Percentiles rank a stretch among this genome's conserved stretches.
Conservation (phyloP, 2,797 vertebrate species). For the Sebastes iracundus region DNA sequence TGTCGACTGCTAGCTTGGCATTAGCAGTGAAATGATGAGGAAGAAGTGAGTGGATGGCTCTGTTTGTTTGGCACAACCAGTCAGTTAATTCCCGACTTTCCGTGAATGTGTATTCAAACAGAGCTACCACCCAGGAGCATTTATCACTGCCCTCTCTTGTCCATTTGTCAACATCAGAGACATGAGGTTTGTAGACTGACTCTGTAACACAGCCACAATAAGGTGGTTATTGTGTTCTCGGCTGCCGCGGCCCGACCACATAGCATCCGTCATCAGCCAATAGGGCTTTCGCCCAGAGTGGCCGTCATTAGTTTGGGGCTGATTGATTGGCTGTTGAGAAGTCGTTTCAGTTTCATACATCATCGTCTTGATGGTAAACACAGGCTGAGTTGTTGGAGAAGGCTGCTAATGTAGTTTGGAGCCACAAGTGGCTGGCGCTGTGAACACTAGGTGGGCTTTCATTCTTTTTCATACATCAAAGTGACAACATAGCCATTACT, state of each 20-base stretch:
- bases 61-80: conserved; percentile 50
- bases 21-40: conserved; percentile 42
- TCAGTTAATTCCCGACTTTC: conserved; percentile 61
- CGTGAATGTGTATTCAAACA: conserved; percentile 65
- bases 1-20: conserved; percentile 19
- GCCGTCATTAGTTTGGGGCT: conserved; percentile 59
- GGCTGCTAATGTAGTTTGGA: conserved; percentile 29
- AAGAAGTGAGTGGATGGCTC: conserved; percentile 37
- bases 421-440: conserved; percentile 13
- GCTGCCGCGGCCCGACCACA: conserved; percentile 32
- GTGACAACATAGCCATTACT: neutral
- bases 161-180: conserved; percentile 67
- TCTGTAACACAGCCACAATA: conserved; percentile 35
- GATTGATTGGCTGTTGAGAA: conserved; percentile 73
- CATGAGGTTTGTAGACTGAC: conserved; percentile 32
- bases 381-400: conserved; percentile 32
- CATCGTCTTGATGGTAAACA: conserved; percentile 59
- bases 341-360: conserved; percentile 62
- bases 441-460: conserved; percentile 16
- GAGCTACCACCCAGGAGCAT: conserved; percentile 35
- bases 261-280: conserved; percentile 68
- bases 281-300: conserved; percentile 56
- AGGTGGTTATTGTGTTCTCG: conserved; percentile 61
- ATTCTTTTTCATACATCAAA: conserved; percentile 11
- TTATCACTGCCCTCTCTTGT: conserved; percentile 44